Evolutionary conservation across 2,797 vertebrate species (phyloP).

Genomic region (Pipistrellus nathusii): DNA sequence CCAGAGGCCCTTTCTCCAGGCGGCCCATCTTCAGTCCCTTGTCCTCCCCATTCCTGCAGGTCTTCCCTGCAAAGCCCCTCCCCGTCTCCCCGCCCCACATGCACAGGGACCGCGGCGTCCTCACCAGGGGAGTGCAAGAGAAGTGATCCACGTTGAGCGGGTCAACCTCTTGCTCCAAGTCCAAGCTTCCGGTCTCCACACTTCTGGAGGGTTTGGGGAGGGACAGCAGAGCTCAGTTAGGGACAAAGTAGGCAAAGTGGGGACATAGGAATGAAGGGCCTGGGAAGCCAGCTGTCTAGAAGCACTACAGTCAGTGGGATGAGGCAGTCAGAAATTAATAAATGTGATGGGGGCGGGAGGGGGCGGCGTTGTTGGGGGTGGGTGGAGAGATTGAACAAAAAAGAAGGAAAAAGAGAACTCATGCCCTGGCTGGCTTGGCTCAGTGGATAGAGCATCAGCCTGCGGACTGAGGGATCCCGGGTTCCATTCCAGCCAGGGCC

Average conservation of each 20-base stretch:
- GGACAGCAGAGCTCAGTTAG: conserved; percentile 53
- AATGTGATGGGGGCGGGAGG: neutral
- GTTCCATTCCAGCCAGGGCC: no score
- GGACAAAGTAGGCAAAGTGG: conserved; percentile 9
- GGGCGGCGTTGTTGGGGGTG: neutral
- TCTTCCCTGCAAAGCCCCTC: neutral
- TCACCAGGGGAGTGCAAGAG: conserved; percentile 95
- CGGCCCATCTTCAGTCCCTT: neutral
- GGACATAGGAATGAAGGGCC: conserved; percentile 36
- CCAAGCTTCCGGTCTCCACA: conserved; percentile 90
- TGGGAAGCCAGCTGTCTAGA: neutral
- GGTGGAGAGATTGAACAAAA: neutral
- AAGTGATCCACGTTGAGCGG: conserved; percentile 96
- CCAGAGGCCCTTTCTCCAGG: neutral
- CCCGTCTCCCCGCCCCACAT: neutral
- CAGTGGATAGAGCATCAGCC: no score
- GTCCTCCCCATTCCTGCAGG: no score
- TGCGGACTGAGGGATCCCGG: no score
- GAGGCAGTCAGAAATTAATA: neutral
- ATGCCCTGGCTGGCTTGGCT: neutral
- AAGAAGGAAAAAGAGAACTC: neutral
- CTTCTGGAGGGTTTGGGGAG: conserved; percentile 83
- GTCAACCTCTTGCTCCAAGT: conserved; percentile 94
- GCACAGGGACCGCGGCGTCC: neutral
- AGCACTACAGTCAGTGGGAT: neutral